A percentile compares a stretch with the other conserved stretches of the same genome.
These are phyloP conservation scores for Cephus cinctus DNA, from an alignment of 1,140 invertebrate species.

Conservation along the genomic window DNA sequence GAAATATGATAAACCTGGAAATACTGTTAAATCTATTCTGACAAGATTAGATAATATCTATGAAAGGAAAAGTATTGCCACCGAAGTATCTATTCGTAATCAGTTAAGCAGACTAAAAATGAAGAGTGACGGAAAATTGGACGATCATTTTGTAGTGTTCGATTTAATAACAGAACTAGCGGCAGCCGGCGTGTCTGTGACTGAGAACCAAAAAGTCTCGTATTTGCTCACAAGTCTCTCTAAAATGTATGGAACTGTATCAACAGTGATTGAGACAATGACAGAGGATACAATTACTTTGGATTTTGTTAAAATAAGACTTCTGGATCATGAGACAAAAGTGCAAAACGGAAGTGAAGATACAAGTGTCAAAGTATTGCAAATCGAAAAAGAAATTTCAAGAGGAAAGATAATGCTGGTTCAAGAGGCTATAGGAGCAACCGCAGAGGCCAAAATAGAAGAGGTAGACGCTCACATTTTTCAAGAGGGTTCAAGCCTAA, in stretches of 20 bases:
- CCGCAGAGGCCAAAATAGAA: neutral
- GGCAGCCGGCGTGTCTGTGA: neutral
- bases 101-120: neutral
- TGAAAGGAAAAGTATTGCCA: neutral
- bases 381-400: neutral
- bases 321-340: no score
- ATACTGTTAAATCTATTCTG: neutral
- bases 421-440: neutral
- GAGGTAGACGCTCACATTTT: neutral
- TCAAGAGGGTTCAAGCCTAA: neutral
- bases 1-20: neutral
- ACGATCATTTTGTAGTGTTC: neutral
- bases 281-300: no score
- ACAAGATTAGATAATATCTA: neutral
- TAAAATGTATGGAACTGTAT: no score
- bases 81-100: neutral
- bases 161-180: neutral
- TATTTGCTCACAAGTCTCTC: neutral
- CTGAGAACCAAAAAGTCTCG: neutral
- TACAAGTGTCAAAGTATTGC: neutral
- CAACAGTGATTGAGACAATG: no score
- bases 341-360: neutral
- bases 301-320: neutral
- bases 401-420: neutral
- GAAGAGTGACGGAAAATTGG: neutral